Base-by-base conservation (phyloP, 2,113 vertebrate species). In the Maccullochella peelii region DNA sequence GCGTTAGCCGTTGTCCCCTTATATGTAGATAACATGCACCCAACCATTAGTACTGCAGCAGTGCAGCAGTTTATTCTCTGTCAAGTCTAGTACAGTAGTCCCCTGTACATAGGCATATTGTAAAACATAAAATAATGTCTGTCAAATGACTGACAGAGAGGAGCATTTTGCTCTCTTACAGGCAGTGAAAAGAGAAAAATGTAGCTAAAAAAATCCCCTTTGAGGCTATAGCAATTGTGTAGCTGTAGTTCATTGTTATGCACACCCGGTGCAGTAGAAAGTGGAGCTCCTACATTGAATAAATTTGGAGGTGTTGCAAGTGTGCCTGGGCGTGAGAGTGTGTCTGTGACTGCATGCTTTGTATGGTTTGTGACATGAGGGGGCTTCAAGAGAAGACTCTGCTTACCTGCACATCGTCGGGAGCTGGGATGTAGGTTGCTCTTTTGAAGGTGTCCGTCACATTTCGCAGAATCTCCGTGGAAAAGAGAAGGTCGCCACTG, bases 371-470 rank as follows among this genome's bases (percentile, higher is more conserved):
- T 38, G 74, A 76, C 25, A 42, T 65, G 27, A 63, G 21, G 58
- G 30, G 59, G 40, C 20, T 63, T 25, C n/a, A n/a, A 42, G 25
- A 10, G 21, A 27, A 55, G 23, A 15, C 40, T 49, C 8, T 2
- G 44, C 18, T 36, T 21, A 99, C 98, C 98, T 99, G 98, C 94
- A 99, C 97, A 6, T 99, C 98, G 93, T 99, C 98, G 21, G 97
- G 95, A 76, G 97, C 97, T 70, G 98, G 98, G 93, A 96, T 96
- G 89, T 98, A 99, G 92, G 97, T 99, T 96, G 98, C 98, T 96
- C 98, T 97, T 95, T 99, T 99, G 97, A 99, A 99, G 94, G 98
- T 99, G 95, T 99, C 98, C 54, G 98, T 99, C 96, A 99, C 98
- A 77, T 99, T 99, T 96, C 98, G 97, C 92, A 99, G 96, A 94